A percentile compares a stretch with the other conserved stretches of the same genome.
Conservation (phyloP, 2,797 vertebrate genomes). For the Philypnodon macrostomus region DNA sequence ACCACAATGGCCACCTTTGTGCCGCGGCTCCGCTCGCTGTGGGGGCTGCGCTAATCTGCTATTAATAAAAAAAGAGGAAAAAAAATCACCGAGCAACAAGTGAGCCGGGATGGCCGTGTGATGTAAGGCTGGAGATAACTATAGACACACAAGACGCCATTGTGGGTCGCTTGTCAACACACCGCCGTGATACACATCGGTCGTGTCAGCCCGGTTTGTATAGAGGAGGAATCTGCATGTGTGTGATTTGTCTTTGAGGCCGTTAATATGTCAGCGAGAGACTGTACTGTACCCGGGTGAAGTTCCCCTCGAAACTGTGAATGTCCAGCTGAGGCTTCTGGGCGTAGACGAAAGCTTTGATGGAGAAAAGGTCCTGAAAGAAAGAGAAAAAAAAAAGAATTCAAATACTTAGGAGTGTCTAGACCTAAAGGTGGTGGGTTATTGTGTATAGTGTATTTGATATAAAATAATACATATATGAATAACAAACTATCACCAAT, state of each 20-base stretch:
- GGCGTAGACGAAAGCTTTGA: constrained; percentile 90
- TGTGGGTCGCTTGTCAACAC: constrained; percentile 54
- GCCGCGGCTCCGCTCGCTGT: constrained; percentile 59
- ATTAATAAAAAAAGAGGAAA: constrained; percentile 76
- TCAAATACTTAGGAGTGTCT: too few species aligned
- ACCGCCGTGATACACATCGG: constrained; percentile 39
- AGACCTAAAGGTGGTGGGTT: too few species aligned
- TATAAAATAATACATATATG: too few species aligned
- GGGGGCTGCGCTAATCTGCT: constrained; percentile 79
- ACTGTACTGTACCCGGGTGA: constrained; percentile 87
- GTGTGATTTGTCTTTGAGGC: constrained; percentile 31
- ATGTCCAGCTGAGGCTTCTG: constrained; percentile 97
- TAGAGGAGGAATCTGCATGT: constrained; percentile 30
- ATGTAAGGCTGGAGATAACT: constrained; percentile 64
- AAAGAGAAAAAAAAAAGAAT: constrained; percentile 14
- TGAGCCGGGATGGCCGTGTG: constrained; percentile 58
- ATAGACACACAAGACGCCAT: constrained; percentile 51
- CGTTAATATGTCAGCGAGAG: constrained; percentile 47
- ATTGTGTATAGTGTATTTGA: too few species aligned
- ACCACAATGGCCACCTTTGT: constrained; percentile 82
- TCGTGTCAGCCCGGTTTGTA: constrained; percentile 22
- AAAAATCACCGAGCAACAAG: constrained; percentile 60
- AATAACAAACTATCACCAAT: background rate
- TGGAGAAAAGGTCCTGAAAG: constrained; percentile 92
- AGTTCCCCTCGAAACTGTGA: constrained; percentile 97